Evolutionary conservation across 2,888 invertebrate species (phyloP), one percentile per base, ranked within the genome.

Genomic region (Podotricha telesiphe): DNA sequence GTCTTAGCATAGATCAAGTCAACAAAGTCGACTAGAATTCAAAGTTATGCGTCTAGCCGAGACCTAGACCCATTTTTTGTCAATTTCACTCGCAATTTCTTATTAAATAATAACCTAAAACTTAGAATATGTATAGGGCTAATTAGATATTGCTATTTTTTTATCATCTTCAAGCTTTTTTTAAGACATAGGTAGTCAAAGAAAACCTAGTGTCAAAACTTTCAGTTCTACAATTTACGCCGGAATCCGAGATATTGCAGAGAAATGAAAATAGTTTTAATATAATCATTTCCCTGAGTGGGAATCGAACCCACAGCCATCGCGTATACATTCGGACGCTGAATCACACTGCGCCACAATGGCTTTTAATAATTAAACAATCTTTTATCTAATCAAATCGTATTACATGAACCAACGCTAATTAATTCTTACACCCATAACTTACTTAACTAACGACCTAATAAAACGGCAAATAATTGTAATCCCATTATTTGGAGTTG

Each of bases 381-480:
- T 34, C 5, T 6, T 50, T 42, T 45, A 48, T 62, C 22, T 59
- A 66, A 70, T 73, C 65, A 70, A 61, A 64, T 55, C 65, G 42
- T 40, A 63, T 28, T 48, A 34, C 45, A 11, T 28, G n/a, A 37
- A 56, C 66, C 51, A 64, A 45, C 48, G 65, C 56, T 53, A 53
- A 42, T 68, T 65, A 70, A 67, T 59, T 59, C 47, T 20, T n/a
- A 62, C 62, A 34, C 34, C 50, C 67, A 69, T 74, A 74, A 72
- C 40, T 65, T 53, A 34, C 64, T 51, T 62, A 72, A 73, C 75
- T 74, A 84, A 86, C 79, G 82, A 81, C 79, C 84, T 82, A 83
- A 85, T 86, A 86, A 85, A 85, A 82, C 84, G 81, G 83, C 79
- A 86, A 87, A 87, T 83, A 85, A 76, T 78, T 78, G 76, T 82